Conservation (phyloP, 2,888 invertebrate genomes). For the Lacanobia wlatinum region DNA sequence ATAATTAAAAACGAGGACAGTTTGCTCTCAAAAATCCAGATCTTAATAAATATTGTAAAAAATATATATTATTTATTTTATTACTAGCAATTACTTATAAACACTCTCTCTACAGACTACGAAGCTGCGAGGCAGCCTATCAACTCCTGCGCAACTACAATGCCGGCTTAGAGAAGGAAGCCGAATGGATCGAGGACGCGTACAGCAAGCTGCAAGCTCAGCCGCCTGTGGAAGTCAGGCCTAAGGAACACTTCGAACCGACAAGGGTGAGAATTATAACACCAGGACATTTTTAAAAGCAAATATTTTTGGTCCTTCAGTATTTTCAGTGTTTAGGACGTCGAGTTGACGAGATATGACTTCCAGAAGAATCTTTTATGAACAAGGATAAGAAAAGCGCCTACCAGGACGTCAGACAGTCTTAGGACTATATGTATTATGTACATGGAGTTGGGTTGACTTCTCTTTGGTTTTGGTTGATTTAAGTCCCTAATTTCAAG, state of each 20-base stretch:
- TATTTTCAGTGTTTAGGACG: background rate
- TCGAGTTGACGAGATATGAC: background rate
- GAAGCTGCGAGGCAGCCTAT: constrained; percentile 97
- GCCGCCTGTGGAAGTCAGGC: constrained; percentile 93
- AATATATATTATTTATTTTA: too few species aligned
- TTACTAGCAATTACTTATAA: too few species aligned
- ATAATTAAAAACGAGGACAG: too few species aligned
- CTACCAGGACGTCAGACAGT: constrained; percentile 7
- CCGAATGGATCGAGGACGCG: constrained; percentile 97
- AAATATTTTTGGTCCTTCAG: constrained; percentile 2
- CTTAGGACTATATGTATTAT: background rate
- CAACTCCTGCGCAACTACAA: constrained; percentile 97
- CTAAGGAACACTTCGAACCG: constrained; percentile 94
- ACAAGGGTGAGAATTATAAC: constrained; percentile 92
- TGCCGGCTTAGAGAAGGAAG: constrained; percentile 96
- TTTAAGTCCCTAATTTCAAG: constrained; percentile 20
- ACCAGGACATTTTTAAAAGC: background rate
- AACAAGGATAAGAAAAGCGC: background rate
- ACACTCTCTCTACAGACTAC: constrained; percentile 91
- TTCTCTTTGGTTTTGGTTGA: constrained; percentile 14
- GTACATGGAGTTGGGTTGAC: background rate
- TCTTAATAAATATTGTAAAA: too few species aligned
- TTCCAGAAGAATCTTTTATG: background rate
- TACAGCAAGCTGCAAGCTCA: constrained; percentile 95
- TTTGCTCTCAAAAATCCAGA: too few species aligned